Evolutionary conservation across 2,113 vertebrate genomes (phyloP), one percentile per base, ranked within the genome.

Genomic region (Albula glossodonta): DNA sequence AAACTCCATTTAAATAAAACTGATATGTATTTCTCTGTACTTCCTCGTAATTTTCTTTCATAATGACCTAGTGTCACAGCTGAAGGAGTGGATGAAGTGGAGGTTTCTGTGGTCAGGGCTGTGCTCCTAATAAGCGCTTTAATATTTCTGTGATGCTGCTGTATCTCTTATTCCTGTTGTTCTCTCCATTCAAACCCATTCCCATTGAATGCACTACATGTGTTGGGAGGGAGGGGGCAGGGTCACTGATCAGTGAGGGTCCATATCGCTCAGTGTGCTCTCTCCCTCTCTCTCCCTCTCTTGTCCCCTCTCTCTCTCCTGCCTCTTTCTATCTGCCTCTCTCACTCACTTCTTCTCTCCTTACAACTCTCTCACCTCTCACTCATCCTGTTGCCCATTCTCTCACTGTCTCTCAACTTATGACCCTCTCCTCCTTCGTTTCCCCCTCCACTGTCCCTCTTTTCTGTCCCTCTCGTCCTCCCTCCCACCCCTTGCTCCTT

Each of bases 201-300:
- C 15, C 80, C 51, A 52, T 53, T 52, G 11, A 81, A 52, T 22
- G 4, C 9, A 12, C 22, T 83, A 88, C 52, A 88, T n/a, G 86
- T 4, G 83, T 83, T 81, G n/a, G 84, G 86, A 90, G 53, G 53
- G 53, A 9, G 2, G 70, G 70, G 63, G n/a, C 8, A 74, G 70
- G 70, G 85, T 91, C 92, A 81, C 82, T 89, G 53, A 90, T 88
- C 89, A 90, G 52, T 63, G 4, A 90, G 90, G 79, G 93, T 92
- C 93, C 93, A 93, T 93, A 90, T 93, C 50, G 92, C 95, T 96
- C 94, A 92, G 89, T 93, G 74, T 94, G 90, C 92, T 93, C 95
- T 95, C 96, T 96, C 94, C 95, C 93, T 89, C 86, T 88, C 81
- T 93, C 77, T 57, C 78, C n/a, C 31, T 41, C 70, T 82, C 81